Evolutionary conservation across 2,888 invertebrate genomes (phyloP).

Genomic region (Nebria salina): DNA sequence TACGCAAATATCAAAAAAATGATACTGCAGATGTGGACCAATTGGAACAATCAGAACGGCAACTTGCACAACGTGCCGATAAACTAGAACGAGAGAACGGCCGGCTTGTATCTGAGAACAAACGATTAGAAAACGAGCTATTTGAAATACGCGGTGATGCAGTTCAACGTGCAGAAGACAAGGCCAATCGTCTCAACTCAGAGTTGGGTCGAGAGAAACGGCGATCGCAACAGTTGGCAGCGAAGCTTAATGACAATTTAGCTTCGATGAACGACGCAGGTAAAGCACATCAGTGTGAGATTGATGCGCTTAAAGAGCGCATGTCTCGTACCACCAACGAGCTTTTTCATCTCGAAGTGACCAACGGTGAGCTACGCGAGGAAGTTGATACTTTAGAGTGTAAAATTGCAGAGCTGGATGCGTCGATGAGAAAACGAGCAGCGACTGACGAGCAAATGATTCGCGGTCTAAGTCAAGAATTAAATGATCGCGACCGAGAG

Average conservation of each 20-base stretch:
- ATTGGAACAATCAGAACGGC: conserved; percentile 69
- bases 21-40: conserved; percentile 67
- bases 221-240: conserved; percentile 61
- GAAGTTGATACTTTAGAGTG: conserved; percentile 64
- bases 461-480: conserved; percentile 31
- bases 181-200: conserved; percentile 55
- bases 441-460: conserved; percentile 40
- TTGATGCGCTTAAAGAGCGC: conserved; percentile 66
- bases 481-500: conserved; percentile 35
- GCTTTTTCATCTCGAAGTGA: conserved; percentile 72
- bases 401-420: conserved; percentile 47
- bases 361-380: conserved; percentile 74
- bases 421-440: conserved; percentile 29
- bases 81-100: conserved; percentile 52
- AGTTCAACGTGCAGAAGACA: neutral
- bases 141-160: conserved; percentile 3
- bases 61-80: conserved; percentile 55
- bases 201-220: conserved; percentile 60
- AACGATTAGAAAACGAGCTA: conserved; percentile 56
- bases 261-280: conserved; percentile 65
- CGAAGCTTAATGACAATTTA: conserved; percentile 64
- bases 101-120: conserved; percentile 56
- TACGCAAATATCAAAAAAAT: conserved; percentile 68
- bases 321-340: conserved; percentile 67
- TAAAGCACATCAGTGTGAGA: conserved; percentile 62